A percentile compares a stretch with the other conserved stretches of the same genome.
These are phyloP conservation scores for Cerastis leucographa DNA, from an alignment of 2,888 invertebrate genomes.

Conservation along the genomic window DNA sequence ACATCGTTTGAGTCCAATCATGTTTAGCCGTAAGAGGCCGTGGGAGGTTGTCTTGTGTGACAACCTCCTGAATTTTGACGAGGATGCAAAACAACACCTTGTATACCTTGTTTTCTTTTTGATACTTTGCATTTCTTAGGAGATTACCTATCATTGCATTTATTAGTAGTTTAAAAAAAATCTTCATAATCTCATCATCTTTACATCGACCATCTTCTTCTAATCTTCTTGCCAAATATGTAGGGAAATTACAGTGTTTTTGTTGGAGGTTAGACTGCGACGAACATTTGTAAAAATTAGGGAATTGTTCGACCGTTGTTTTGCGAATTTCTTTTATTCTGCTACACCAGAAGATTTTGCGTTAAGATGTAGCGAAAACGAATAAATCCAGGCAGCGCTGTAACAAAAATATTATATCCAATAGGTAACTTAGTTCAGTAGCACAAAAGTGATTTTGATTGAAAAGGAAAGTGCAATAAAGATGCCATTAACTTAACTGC, in stretches of 20 bases:
- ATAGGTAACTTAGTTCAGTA: constrained; percentile 6
- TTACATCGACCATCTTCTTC: neutral
- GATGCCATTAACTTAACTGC: neutral
- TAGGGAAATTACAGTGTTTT: neutral
- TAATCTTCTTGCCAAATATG: neutral
- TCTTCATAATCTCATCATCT: neutral
- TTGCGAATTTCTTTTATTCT: neutral
- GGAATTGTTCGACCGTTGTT: neutral
- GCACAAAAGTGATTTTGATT: constrained; percentile 23
- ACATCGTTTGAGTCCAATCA: too few species aligned
- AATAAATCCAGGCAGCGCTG: neutral
- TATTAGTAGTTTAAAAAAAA: neutral
- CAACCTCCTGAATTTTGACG: too few species aligned
- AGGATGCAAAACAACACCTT: too few species aligned
- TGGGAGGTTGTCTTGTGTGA: too few species aligned
- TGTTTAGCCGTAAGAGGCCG: too few species aligned
- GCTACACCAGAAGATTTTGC: neutral
- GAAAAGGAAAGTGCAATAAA: constrained; percentile 32
- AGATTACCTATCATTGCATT: too few species aligned
- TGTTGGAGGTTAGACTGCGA: neutral
- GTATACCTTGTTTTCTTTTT: too few species aligned
- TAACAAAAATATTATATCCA: constrained; percentile 18
- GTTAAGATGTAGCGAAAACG: neutral
- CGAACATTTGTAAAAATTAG: neutral
- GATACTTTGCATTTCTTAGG: too few species aligned